A percentile compares a stretch with the other conserved stretches of the same genome.
phyloP scores from a whole-genome alignment of 2,113 vertebrate species.

The Elgaria multicarinata region DNA sequence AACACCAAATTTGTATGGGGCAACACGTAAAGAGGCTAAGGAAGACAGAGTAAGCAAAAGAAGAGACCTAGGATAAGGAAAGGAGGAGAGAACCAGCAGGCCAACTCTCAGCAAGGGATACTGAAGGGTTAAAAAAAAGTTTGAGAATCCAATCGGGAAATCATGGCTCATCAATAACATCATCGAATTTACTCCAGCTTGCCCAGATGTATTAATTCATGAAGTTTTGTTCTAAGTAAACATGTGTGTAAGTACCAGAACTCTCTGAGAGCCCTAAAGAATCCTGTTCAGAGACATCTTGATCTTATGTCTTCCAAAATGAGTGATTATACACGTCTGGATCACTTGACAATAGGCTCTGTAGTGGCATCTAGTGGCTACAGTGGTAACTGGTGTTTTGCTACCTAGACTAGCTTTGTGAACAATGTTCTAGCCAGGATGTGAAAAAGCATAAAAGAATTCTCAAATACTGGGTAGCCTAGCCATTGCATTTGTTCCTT shows the following conservation, averaged over 20 bases:
- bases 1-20: background rate
- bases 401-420: background rate
- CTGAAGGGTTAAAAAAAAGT: background rate
- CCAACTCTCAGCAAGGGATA: background rate
- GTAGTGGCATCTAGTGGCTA: conserved; percentile 19
- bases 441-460: background rate
- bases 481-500: background rate
- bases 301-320: background rate
- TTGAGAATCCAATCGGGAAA: background rate
- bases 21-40: background rate
- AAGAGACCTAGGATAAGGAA: background rate
- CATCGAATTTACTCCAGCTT: background rate
- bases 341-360: background rate
- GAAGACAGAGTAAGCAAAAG: background rate
- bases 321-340: background rate
- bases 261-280: no score
- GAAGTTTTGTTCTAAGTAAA: background rate
- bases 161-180: no score
- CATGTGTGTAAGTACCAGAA: background rate
- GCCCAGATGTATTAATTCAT: background rate
- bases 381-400: background rate
- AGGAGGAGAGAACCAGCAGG: background rate
- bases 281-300: background rate
- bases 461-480: background rate
- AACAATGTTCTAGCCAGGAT: background rate